Evolutionary conservation across 2,888 invertebrate species (phyloP).

Genomic region (Tetrapedia diversipes): DNA sequence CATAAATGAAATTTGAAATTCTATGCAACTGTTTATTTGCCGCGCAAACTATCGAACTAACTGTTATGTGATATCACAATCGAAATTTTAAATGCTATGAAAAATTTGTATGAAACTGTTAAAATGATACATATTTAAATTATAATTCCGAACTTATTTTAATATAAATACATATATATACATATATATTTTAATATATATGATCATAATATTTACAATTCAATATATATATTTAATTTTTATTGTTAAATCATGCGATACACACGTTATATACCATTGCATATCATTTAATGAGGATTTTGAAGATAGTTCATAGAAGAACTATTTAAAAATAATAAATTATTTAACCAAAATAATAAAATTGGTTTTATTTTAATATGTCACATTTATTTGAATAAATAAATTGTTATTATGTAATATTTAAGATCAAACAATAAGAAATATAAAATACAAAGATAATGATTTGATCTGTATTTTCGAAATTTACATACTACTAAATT

Average conservation of each 20-base stretch:
- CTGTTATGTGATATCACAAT: conserved; percentile 7
- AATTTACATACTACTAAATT: background rate
- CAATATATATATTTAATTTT: no score
- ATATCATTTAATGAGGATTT: no score
- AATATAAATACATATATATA: no score
- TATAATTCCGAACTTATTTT: no score
- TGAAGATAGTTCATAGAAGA: no score
- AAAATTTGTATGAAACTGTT: background rate
- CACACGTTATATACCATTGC: no score
- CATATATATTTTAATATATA: no score
- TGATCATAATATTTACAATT: no score
- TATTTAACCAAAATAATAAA: background rate
- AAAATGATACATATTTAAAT: background rate
- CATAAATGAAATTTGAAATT: conserved; percentile 25
- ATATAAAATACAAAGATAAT: no score
- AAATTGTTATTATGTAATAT: background rate
- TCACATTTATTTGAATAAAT: background rate
- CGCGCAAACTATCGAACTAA: conserved; percentile 39
- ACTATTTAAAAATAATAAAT: background rate
- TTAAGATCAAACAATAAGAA: background rate
- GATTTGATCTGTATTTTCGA: background rate
- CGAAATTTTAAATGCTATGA: conserved; percentile 16
- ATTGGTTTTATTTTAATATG: background rate
- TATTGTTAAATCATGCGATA: no score
- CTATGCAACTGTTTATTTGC: background rate